A percentile compares a stretch with the other conserved stretches of the same genome.
These are phyloP conservation scores for Xylota sylvarum DNA, from an alignment of 2,888 invertebrate genomes.

Conservation along the genomic window DNA sequence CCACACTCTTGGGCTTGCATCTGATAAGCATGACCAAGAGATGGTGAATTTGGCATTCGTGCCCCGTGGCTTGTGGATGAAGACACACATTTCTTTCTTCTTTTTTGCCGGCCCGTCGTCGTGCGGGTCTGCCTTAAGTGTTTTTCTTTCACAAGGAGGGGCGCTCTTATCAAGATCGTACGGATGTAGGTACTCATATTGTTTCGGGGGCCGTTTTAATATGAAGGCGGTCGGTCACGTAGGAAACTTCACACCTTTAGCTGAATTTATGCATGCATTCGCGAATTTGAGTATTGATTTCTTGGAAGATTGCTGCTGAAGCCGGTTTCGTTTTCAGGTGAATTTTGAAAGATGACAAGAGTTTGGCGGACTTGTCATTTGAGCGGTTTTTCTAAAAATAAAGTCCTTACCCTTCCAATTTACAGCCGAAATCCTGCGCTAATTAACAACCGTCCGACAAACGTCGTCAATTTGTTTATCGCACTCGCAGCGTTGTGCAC, in stretches of 20 bases:
- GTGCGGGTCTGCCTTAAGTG: constrained; percentile 28
- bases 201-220: constrained; percentile 46
- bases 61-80: constrained; percentile 46
- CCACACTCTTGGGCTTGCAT: constrained; percentile 54
- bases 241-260: constrained; percentile 73
- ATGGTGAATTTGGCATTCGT: constrained; percentile 64
- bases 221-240: constrained; percentile 73
- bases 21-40: constrained; percentile 55
- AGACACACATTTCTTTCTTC: constrained; percentile 25
- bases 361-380: constrained; percentile 20
- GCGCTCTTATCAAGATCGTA: constrained; percentile 68
- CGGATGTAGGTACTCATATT: constrained; percentile 51
- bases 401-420: not conserved
- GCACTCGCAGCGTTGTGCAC: constrained; percentile 51
- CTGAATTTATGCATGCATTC: constrained; percentile 66
- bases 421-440: constrained; percentile 32
- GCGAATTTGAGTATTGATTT: constrained; percentile 74
- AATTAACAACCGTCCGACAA: constrained; percentile 56
- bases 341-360: constrained; percentile 40
- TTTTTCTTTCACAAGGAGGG: constrained; percentile 16
- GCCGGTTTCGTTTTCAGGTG: constrained; percentile 51
- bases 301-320: constrained; percentile 56
- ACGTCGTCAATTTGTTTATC: constrained; percentile 64
- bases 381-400: constrained; percentile 9
- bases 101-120: not conserved